These are phyloP conservation scores for Sebastes paucispinis DNA, from an alignment of 2,797 vertebrate genomes.

Conservation along the genomic window DNA sequence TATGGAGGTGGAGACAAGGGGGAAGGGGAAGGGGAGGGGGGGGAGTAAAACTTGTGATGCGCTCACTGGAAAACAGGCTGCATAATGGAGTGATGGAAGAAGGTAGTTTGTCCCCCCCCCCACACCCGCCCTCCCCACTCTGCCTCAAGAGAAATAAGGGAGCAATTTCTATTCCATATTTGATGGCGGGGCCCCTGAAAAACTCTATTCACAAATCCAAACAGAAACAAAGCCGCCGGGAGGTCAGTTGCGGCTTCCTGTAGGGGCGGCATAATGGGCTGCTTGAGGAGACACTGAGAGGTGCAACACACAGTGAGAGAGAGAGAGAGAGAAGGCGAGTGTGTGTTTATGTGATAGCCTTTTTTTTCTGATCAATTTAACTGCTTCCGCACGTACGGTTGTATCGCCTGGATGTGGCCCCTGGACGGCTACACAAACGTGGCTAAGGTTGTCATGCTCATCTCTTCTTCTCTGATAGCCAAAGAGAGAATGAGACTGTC, in stretches of 20 bases:
- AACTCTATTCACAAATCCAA: slow-evolving; percentile 99
- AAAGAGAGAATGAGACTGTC: slow-evolving; percentile 51
- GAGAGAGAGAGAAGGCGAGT: background rate
- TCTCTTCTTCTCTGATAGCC: slow-evolving; percentile 46
- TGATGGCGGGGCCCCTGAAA: slow-evolving; percentile 92
- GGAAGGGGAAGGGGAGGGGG: slow-evolving; percentile 37
- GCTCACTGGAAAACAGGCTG: slow-evolving; percentile 99
- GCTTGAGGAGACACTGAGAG: slow-evolving; percentile 84
- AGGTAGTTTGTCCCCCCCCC: slow-evolving; percentile 24
- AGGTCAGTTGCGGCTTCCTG: slow-evolving; percentile 92
- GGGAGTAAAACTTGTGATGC: slow-evolving; percentile 91
- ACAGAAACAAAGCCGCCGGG: slow-evolving; percentile 99
- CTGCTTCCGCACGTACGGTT: slow-evolving; percentile 86
- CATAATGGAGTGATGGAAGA: slow-evolving; percentile 90
- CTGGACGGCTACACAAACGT: slow-evolving; percentile 53
- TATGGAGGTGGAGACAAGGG: background rate
- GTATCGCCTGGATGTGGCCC: slow-evolving; percentile 85
- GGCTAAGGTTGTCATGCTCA: slow-evolving; percentile 33
- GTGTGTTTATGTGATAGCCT: slow-evolving; percentile 74
- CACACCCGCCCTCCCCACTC: slow-evolving; percentile 20
- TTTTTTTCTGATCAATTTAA: slow-evolving; percentile 92
- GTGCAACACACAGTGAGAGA: slow-evolving; percentile 36
- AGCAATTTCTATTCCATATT: slow-evolving; percentile 99
- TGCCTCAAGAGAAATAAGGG: slow-evolving; percentile 96
- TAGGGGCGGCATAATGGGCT: slow-evolving; percentile 93